These are phyloP conservation scores for Rhizomys pruinosus DNA, from an alignment of 2,113 vertebrate species.

Conservation along the genomic window DNA sequence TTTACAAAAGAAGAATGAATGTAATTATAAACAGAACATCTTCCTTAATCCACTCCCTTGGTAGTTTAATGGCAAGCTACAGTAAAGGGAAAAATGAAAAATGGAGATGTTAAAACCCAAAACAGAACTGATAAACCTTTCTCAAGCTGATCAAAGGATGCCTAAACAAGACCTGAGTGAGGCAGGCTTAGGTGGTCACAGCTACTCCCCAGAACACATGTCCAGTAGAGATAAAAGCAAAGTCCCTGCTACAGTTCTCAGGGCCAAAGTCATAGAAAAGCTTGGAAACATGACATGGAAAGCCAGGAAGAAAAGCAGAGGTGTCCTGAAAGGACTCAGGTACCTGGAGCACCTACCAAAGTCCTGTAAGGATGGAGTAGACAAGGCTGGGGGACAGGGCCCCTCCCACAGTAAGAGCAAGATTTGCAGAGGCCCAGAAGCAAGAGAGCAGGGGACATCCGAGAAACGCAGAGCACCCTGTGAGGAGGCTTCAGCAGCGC, in stretches of 20 bases:
- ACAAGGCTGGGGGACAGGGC: not conserved
- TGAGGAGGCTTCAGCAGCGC: not conserved
- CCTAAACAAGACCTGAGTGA: not conserved
- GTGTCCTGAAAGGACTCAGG: not conserved
- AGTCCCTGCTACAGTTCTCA: not conserved
- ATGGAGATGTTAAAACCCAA: not conserved
- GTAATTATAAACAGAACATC: not conserved
- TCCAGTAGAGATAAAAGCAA: not conserved
- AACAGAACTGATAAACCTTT: not conserved
- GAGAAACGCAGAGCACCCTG: not conserved
- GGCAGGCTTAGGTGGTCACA: not conserved
- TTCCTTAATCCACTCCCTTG: not conserved
- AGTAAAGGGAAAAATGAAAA: conserved; percentile 19
- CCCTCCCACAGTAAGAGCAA: not conserved
- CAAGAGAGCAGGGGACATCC: not conserved
- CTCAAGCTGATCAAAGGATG: not conserved
- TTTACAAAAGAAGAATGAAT: not conserved
- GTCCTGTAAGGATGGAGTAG: not conserved
- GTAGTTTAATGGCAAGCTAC: not conserved
- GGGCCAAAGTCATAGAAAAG: not conserved
- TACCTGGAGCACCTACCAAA: not conserved
- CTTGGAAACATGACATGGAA: not conserved
- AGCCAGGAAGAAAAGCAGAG: not conserved
- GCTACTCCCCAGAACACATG: not conserved
- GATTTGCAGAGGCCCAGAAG: not conserved